Evolutionary conservation across 2,113 vertebrate genomes (phyloP), one percentile per base, ranked within the genome.

Genomic region (Ictalurus furcatus): DNA sequence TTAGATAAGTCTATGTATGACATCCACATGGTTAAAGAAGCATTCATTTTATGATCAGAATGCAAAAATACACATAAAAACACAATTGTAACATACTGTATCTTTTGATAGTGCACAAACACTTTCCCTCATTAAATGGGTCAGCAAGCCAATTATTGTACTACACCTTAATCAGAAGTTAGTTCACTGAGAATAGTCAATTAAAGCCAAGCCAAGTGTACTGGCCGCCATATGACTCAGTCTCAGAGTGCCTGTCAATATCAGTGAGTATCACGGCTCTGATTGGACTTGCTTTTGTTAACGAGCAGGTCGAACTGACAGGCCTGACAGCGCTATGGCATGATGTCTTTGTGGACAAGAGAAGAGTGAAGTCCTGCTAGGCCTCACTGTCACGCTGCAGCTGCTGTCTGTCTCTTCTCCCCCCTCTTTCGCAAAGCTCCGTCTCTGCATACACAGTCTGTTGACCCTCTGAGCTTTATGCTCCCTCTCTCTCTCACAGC

Each of bases 381-480:
- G 92, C 91, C 93, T 90, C 90, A 54, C 82, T 92, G 94, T 94
- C 92, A 93, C 78, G 91, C 87, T 91, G 92, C 93, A 96, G 94
- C 94, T 95, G 95, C 91, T 93, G 91, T 87, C 90, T 94, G 92
- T 94, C 94, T 88, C 85, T 63, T 59, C 80, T 71, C 89, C 85
- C 78, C 40, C 89, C 80, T 90, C 89, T 73, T 73, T 40, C 30
- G 61, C 80, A n/a, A 82, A 85, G 83, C 89, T 88, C 40, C 82
- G 86, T 92, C 88, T 92, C 91, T 81, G 89, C 90, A 86, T 92
- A 93, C 91, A 85, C 93, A 93, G 93, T 92, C 95, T 94, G 94
- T 93, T 95, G 93, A 95, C 94, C 91, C 94, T 93, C 91, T 93
- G 81, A 90, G 91, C 90, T 87, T 83, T 89, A 69, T 88, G 88